Evolutionary conservation across 2,888 invertebrate genomes (phyloP).

Genomic region (Apantesis nais): DNA sequence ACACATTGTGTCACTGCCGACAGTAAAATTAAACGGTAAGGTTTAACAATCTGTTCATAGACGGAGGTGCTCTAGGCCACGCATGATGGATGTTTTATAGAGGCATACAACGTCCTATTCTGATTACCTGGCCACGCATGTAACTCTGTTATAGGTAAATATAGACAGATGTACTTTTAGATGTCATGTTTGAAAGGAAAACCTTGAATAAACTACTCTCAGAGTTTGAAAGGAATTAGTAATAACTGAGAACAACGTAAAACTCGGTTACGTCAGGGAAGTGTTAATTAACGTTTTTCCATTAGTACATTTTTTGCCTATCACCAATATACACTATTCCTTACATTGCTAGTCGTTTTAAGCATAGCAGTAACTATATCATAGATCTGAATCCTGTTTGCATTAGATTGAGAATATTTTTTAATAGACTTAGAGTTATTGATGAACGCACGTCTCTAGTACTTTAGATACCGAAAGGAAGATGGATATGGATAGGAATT

Average conservation of each 20-base stretch:
- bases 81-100: neutral
- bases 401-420: too few species aligned
- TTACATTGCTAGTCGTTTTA: too few species aligned
- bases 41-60: neutral
- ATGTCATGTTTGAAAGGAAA: neutral
- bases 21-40: slow-evolving; percentile 2
- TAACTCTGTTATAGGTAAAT: too few species aligned
- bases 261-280: neutral
- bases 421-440: too few species aligned
- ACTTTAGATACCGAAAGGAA: too few species aligned
- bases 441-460: too few species aligned
- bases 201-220: neutral
- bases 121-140: neutral
- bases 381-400: too few species aligned
- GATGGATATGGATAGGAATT: too few species aligned
- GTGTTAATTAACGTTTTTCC: neutral
- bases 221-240: neutral
- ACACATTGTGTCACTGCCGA: neutral
- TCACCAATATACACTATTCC: too few species aligned
- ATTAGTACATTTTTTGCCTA: too few species aligned
- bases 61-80: neutral
- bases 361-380: too few species aligned
- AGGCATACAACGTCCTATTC: neutral
- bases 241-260: neutral
- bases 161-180: neutral